Evolutionary conservation across 92 coral and sea anemone genomes (phyloP), one percentile per base, ranked within the genome.

Genomic region (Actinernus sp.): DNA sequence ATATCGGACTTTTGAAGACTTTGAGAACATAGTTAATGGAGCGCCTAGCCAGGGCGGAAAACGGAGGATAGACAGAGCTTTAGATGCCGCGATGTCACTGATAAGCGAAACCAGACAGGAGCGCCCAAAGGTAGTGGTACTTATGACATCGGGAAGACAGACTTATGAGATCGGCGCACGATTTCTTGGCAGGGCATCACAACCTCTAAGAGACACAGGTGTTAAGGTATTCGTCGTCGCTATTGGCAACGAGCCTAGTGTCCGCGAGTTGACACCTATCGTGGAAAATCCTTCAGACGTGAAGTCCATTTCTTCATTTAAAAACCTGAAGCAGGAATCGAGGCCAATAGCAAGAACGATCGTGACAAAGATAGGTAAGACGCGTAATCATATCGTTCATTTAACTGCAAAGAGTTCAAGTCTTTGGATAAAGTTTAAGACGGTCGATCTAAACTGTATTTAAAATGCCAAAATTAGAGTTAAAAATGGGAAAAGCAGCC

Each of bases 1-100:
- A 31, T 16, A 75, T 64, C 23, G 26, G 64, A 30, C 65, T 16
- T 24, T 19, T 23, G n/a, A 24, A 11, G 61, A 17, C 2, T 77
- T 90, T 46, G 76, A 91, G 34, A 37, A 48, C 10, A 67, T 61
- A 17, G 46, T 93, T 37, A 78, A 72, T 41, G 21, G 65, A 3
- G 55, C 90, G n/a, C 38, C 38, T 22, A 63, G 65, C 49, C 70
- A 77, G 16, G 98, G 97, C 54, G 93, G 97, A n/a, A 52, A 49
- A 27, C 53, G 93, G 22, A 70, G 88, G 25, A 82, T 81, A 44
- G 91, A 86, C 48, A 49, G 56, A 47, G 98, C 97, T 9, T 50
- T 93, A 49, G 74, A 79, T 20, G 82, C 79, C 8, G 98, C 97
- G 4, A 63, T 60, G 40, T 46, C 37, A 16, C 73, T 90, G 28